Evolutionary conservation across 2,888 invertebrate genomes (phyloP).

Genomic region (Phymatocera aterrima): DNA sequence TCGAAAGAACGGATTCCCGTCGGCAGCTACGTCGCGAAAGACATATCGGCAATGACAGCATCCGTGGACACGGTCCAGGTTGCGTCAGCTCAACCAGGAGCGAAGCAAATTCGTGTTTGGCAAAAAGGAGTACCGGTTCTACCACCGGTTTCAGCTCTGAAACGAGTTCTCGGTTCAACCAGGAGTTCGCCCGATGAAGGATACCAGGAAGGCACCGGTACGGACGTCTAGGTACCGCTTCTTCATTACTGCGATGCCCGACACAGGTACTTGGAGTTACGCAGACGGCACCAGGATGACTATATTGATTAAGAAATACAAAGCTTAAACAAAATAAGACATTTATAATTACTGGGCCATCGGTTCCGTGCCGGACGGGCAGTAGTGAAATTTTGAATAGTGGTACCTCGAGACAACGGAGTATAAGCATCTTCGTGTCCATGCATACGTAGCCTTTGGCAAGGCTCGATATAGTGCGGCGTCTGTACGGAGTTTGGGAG

Average conservation of each 20-base stretch:
- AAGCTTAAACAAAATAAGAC: background rate
- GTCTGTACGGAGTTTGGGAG: constrained; percentile 5
- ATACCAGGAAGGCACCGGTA: constrained; percentile 94
- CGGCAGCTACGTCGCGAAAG: constrained; percentile 74
- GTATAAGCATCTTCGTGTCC: constrained; percentile 21
- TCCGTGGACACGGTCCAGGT: constrained; percentile 63
- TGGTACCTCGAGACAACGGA: constrained; percentile 37
- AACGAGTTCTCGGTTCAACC: constrained; percentile 88
- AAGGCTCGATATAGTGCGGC: constrained; percentile 17
- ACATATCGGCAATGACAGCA: constrained; percentile 60
- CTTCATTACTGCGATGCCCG: constrained; percentile 71
- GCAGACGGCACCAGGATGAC: constrained; percentile 66
- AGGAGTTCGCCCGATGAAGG: constrained; percentile 94
- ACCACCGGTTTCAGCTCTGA: constrained; percentile 90
- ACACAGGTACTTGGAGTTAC: constrained; percentile 67
- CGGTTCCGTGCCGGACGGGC: constrained; percentile 61
- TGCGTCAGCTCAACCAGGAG: constrained; percentile 76
- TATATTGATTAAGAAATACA: constrained; percentile 47
- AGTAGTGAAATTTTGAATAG: constrained; percentile 63
- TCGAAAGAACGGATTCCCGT: constrained; percentile 81
- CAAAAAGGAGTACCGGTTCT: constrained; percentile 90
- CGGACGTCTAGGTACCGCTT: constrained; percentile 85
- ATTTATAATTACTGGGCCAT: constrained; percentile 39
- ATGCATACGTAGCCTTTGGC: constrained; percentile 22
- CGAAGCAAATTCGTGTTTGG: constrained; percentile 91